Base-by-base conservation (phyloP, 2,797 vertebrate species). In the Labroides dimidiatus region DNA sequence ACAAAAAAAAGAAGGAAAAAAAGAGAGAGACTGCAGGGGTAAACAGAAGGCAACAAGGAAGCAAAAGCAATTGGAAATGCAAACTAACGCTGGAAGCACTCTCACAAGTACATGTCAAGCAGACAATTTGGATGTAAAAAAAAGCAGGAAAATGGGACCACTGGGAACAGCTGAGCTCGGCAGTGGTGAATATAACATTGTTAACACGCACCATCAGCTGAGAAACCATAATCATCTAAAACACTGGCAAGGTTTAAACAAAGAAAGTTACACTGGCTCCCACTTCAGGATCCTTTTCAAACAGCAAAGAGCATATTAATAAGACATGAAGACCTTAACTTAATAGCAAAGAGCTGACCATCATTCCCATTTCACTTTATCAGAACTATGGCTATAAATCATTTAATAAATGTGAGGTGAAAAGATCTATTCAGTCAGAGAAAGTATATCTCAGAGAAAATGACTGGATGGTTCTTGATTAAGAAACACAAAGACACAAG, bases 11-110 rank as follows among this genome's bases (percentile, higher is more conserved):
- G 8, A 33, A 6, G 14, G 3, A 64, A 72, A 69, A 27, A 6
- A 27, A 36, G 36, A 14, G 3, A 64, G 71, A 72, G 58, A 85
- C 79, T 87, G 55, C 64, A 73, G 80, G 82, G 69, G 68, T 82
- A 78, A 87, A 89, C 82, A 85, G 66, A 82, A 69, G 54, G 51
- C 54, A 68, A 52, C 49, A 4, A 68, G 68, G 68, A 73, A 81
- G 64, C 58, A 57, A 66, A 74, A 81, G 58, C 69, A 63, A 78
- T 69, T 83, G 66, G 64, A 85, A 88, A 87, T 85, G 80, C 79
- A 86, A 88, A 87, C 75, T 71, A 70, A 77, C 0, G 51, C 78
- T 67, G 11, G 48, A 27, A 72, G 81, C 73, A 43, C 58, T 63
- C 67, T 75, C 57, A 68, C 50, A 72, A 78, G 68, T 56, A 69